Evolutionary conservation across 2,113 vertebrate species (phyloP), one percentile per base, ranked within the genome.

Genomic region (Microtus pennsylvanicus): DNA sequence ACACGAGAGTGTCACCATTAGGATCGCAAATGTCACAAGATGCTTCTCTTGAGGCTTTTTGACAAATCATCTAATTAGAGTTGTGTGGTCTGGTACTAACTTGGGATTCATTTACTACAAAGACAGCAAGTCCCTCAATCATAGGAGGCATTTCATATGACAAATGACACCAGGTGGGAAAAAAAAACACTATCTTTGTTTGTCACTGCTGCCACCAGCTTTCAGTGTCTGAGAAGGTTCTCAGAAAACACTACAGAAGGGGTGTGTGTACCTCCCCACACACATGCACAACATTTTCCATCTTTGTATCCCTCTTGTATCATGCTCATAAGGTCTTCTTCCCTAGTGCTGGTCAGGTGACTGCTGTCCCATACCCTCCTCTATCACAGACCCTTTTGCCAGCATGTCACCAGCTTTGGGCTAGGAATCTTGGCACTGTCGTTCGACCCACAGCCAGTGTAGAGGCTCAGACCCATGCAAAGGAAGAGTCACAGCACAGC

Each of bases 61-160:
- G 90, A 93, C 92, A 96, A 87, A 45, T 33, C 76, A 63, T 74
- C 52, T 94, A 67, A 63, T 38, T 61, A 91, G 63, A 97, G 65
- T n/a, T 75, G 78, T 80, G 85, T 28, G 85, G 75, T 77, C 94
- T 93, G 38, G 67, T 94, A 82, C 47, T 90, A 95, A 91, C 42
- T 86, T 38, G 63, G 33, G 33, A 90, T 87, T 67, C 33, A 33
- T 65, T 75, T 78, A 77, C 92, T 50, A 33, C 42, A 95, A 91
- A 55, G 65, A 91, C 55, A 55, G 87, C 74, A 63, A 83, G 88
- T 83, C 86, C 93, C 87, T 90, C 80, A 47, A 93, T 93, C 69
- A 69, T 0, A 94, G 85, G 17, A 58, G 76, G 82, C n/a, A 24
- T 33, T 87, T 35, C 45, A 50, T 35, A n/a, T n/a, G 45, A n/a